Evolutionary conservation across 2,797 vertebrate genomes (phyloP), one percentile per base, ranked within the genome.

Genomic region (Benthosema pterotum): DNA sequence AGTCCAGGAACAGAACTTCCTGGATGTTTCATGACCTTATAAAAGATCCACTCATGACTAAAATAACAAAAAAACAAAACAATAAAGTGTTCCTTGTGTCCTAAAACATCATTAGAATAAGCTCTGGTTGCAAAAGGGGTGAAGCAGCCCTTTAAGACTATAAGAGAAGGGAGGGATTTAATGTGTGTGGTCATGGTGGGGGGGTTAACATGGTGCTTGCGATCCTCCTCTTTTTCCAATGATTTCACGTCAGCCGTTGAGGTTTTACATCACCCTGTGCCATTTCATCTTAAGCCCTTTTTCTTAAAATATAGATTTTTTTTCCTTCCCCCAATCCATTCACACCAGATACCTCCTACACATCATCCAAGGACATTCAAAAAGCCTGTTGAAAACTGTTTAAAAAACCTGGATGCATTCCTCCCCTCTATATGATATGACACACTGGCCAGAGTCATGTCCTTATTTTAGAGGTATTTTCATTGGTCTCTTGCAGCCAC

Each of bases 381-480:
- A 43, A 53, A 74, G 58, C 75, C 71, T 43, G 46, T 14, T 9
- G 32, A 16, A n/a, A 32, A 11, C 28, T 11, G 62, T 51, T 64
- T n/a, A n/a, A n/a, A 55, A 66, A 63, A 60, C 28, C 8, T 14
- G 11, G 62, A 57, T 45, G 66, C n/a, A n/a, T n/a, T n/a, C n/a
- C n/a, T 67, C 48, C 9, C 60, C 71, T 76, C 83, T 42, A 55
- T 14, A 42, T n/a, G n/a, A n/a, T 47, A 60, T 11, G 45, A 80
- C 78, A 71, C 75, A 75, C 82, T 75, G 78, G 81, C 82, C 78
- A 65, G 62, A 71, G 54, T 68, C 55, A 57, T n/a, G 73, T 87
- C 79, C 78, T 74, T 38, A 76, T 77, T 79, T 75, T 83, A 57
- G 66, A 91, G 87, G 87, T 88, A 89, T 88, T 88, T 84, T 56